Evolutionary conservation across 2,888 invertebrate species (phyloP).

Genomic region (Metalampra italica): DNA sequence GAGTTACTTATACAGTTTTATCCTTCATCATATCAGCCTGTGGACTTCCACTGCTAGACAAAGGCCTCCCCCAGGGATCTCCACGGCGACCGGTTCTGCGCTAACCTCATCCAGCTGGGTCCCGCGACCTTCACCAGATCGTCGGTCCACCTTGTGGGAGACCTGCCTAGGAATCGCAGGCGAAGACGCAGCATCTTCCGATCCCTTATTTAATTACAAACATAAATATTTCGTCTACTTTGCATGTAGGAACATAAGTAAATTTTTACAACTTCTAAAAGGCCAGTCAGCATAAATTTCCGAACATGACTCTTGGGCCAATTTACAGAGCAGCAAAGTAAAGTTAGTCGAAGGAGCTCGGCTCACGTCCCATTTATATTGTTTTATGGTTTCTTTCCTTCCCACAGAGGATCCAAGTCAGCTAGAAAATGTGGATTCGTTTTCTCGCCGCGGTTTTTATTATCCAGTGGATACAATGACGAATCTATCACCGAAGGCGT

Average conservation of each 20-base stretch:
- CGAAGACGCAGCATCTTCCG: too few species aligned
- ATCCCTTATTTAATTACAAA: too few species aligned
- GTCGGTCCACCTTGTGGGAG: too few species aligned
- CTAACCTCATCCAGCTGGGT: too few species aligned
- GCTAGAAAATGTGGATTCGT: constrained; percentile 51
- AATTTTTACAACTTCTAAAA: constrained; percentile 22
- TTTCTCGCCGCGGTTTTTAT: constrained; percentile 46
- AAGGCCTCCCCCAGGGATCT: too few species aligned
- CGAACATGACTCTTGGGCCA: constrained; percentile 35
- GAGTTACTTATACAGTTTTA: too few species aligned
- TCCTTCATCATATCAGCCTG: too few species aligned
- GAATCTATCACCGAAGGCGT: constrained; percentile 4
- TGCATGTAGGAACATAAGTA: background rate
- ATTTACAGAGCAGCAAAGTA: constrained; percentile 37
- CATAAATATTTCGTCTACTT: too few species aligned
- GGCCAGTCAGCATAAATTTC: constrained; percentile 29
- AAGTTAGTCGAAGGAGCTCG: constrained; percentile 44
- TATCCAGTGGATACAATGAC: constrained; percentile 29
- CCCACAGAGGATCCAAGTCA: constrained; percentile 42
- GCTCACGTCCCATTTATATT: constrained; percentile 68
- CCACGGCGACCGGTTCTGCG: too few species aligned
- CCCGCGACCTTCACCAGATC: too few species aligned
- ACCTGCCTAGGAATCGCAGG: too few species aligned
- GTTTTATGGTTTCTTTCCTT: constrained; percentile 67
- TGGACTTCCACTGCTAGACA: too few species aligned